These are phyloP conservation scores for Caenorhabditis briggsae DNA, from an alignment of 1,140 invertebrate species.

Conservation along the genomic window DNA sequence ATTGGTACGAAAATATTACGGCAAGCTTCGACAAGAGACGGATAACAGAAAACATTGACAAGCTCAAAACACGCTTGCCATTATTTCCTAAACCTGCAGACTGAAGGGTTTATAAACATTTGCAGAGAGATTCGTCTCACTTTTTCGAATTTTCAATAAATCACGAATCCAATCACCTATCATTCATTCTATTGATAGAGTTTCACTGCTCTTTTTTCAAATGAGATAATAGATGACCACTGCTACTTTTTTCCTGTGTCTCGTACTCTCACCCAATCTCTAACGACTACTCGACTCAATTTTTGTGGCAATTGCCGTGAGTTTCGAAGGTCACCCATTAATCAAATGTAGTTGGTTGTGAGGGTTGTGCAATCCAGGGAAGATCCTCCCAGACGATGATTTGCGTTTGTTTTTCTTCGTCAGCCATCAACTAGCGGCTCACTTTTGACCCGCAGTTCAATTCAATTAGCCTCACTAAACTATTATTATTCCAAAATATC, in stretches of 20 bases:
- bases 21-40: neutral
- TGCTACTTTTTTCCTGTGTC: conserved; percentile 9
- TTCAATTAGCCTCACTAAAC: conserved; percentile 45
- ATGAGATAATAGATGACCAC: conserved; percentile 36
- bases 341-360: conserved; percentile 48
- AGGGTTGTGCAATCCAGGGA: too few relatives aligned
- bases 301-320: conserved; percentile 48
- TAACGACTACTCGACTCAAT: neutral
- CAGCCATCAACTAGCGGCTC: neutral
- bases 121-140: too few relatives aligned
- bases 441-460: conserved; percentile 6
- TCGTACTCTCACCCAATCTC: neutral
- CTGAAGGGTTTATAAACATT: too few relatives aligned
- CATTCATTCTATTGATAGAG: too few relatives aligned
- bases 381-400: neutral
- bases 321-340: conserved; percentile 49
- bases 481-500: conserved; percentile 47
- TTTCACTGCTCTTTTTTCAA: conserved; percentile 31
- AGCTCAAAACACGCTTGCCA: too few relatives aligned
- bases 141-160: neutral
- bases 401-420: neutral
- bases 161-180: neutral
- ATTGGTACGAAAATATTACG: conserved; percentile 47
- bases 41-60: conserved; percentile 15
- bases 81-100: neutral